These are phyloP conservation scores for Cathartes aura DNA, from an alignment of 2,113 vertebrate species.

Conservation along the genomic window DNA sequence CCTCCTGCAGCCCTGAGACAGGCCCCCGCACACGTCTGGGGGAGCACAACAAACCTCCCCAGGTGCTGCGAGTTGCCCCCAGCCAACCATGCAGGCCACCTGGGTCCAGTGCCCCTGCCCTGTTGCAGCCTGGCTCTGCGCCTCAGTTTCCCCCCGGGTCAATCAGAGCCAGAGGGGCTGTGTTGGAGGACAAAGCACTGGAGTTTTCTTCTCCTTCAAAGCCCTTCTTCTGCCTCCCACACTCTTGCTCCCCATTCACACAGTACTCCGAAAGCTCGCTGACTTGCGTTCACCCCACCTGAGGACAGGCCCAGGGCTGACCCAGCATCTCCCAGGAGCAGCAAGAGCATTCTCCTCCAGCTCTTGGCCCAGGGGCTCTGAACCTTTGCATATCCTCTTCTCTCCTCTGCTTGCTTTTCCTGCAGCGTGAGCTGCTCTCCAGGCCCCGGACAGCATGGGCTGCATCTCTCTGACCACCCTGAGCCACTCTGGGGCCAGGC, in stretches of 20 bases:
- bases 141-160: background rate
- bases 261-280: rapidly evolving
- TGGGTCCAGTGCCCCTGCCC: rapidly evolving
- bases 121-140: rapidly evolving
- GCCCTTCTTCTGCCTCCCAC: background rate
- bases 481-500: rapidly evolving
- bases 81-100: rapidly evolving
- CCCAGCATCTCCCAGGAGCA: background rate
- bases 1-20: background rate
- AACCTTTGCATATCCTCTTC: background rate
- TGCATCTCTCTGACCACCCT: background rate
- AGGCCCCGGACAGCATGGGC: rapidly evolving
- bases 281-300: rapidly evolving
- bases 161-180: background rate
- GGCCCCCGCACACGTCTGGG: background rate
- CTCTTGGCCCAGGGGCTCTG: background rate
- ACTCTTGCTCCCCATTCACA: background rate
- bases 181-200: background rate
- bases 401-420: background rate
- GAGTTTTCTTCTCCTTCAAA: background rate
- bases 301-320: background rate
- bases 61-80: background rate
- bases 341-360: rapidly evolving
- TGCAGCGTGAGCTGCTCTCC: rapidly evolving
- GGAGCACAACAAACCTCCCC: background rate